A percentile compares a stretch with the other conserved stretches of the same genome.
These are phyloP conservation scores for Sebastes matsubarae DNA, from an alignment of 2,797 vertebrate species.

Conservation along the genomic window DNA sequence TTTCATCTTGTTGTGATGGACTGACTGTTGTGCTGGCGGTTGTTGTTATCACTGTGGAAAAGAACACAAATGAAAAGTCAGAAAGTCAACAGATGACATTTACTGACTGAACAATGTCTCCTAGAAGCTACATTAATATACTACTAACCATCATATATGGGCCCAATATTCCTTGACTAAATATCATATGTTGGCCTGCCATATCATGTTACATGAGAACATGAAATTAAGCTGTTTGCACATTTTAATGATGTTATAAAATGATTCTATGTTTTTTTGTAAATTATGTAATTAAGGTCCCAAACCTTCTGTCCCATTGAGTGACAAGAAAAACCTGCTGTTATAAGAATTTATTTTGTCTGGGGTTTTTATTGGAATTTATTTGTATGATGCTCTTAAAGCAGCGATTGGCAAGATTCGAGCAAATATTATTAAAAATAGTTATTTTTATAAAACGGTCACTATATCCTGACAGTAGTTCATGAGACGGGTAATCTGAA, in stretches of 20 bases:
- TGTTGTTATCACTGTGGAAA: slow-evolving; percentile 23
- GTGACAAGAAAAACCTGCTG: background rate
- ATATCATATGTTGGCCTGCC: background rate
- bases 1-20: slow-evolving; percentile 2
- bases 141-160: background rate
- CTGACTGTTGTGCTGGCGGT: background rate
- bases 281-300: background rate
- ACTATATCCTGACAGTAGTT: too few species aligned
- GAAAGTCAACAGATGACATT: background rate
- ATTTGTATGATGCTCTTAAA: background rate
- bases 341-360: background rate
- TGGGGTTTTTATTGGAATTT: background rate
- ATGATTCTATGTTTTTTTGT: background rate
- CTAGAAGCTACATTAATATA: background rate
- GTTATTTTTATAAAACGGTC: too few species aligned
- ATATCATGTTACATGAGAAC: background rate
- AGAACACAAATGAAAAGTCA: background rate
- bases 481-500: too few species aligned
- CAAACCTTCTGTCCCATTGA: background rate
- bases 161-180: background rate
- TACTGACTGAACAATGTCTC: background rate
- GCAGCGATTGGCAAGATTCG: too few species aligned
- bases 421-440: too few species aligned
- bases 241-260: background rate
- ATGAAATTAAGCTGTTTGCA: background rate